Conservation (phyloP, 2,888 invertebrate genomes). For the Acanthosepion esculentum region DNA sequence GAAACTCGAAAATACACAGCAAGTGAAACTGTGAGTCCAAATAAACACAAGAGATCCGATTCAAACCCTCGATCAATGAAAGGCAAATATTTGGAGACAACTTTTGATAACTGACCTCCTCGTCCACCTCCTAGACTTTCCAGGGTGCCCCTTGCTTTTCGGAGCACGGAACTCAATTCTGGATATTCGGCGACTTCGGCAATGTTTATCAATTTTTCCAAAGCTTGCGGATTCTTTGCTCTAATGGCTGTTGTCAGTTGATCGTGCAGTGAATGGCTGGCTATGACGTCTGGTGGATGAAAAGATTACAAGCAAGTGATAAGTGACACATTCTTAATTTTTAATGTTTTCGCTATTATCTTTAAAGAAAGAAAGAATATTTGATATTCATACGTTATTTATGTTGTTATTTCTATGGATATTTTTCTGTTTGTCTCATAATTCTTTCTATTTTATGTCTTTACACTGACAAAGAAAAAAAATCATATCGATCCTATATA, state of each 20-base stretch:
- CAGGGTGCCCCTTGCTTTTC: not conserved
- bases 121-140: not conserved
- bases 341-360: too few species aligned
- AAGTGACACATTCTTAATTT: too few species aligned
- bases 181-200: not conserved
- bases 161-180: not conserved
- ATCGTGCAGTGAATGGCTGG: not conserved
- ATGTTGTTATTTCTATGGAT: too few species aligned
- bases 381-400: too few species aligned
- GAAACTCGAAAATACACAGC: too few species aligned
- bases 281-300: not conserved
- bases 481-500: too few species aligned
- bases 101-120: constrained; percentile 33
- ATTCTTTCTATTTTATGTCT: too few species aligned
- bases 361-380: too few species aligned
- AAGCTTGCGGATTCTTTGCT: not conserved
- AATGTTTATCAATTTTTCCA: not conserved
- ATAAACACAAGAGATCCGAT: too few species aligned
- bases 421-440: too few species aligned
- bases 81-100: not conserved
- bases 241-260: not conserved
- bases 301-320: not conserved
- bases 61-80: not conserved
- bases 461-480: too few species aligned
- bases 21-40: too few species aligned